Base-by-base conservation (phyloP, 37 sponge, comb jelly and placozoan genomes). In the Aplysina aerophoba region DNA sequence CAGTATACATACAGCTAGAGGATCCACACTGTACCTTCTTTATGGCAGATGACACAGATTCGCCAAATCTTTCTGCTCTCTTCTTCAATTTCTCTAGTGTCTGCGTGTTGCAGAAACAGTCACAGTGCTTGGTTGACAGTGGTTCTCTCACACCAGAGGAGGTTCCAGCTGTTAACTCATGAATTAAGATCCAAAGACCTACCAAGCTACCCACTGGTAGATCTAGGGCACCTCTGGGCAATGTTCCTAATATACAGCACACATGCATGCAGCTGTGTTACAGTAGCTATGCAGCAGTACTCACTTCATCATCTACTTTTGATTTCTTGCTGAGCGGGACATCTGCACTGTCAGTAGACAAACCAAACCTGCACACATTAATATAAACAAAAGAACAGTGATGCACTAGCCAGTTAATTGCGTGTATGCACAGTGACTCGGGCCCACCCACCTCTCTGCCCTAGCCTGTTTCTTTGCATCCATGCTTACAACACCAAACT, bases 1-100 rank as follows among this genome's bases (percentile, higher is more conserved):
- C 20, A 20, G 73, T 30, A 33, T 25, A 34, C 20, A n/a, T 44
- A 44, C 8, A 44, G 50, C 50, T 44, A 44, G 50, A 11, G 12
- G n/a, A n/a, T 25, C 27, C 27, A 4, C 35, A 16, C 38, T 58
- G 41, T 55, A 87, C 91, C 80, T 61, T 37, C 30, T 72, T 60
- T 34, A 93, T 72, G 22, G 77, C 84, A 15, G 85, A 81, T n/a
- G 93, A 65, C 19, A 89, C 90, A 5, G 84, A 59, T 2, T 73
- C 55, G 8, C 95, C 95, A 78, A 95, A 95, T 36, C 95, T 80
- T 62, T 91, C 90, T 22, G 84, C 92, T 54, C 95, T 71, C 62
- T 91, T 89, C 78, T 89, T 89, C 86, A 95, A 37, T 59, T 82
- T 80, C 36, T 91, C 95, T 78, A 95, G n/a, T 17, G 12, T 90